Evolutionary conservation across 2,113 vertebrate species (phyloP), one percentile per base, ranked within the genome.

Genomic region (Fulica atra): DNA sequence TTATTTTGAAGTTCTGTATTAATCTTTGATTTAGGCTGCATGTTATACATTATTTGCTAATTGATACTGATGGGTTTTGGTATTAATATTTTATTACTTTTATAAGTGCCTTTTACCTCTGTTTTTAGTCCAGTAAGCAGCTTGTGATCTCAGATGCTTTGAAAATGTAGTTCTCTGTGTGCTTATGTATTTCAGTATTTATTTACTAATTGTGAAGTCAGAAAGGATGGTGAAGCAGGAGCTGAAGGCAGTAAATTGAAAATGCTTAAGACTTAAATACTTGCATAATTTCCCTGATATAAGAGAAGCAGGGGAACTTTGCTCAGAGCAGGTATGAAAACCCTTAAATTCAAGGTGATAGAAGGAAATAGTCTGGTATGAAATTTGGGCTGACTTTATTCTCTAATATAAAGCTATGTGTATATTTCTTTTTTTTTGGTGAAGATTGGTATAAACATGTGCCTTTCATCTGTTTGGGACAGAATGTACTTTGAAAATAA

Each of bases 11-110:
- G 15, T 70, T 93, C 59, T 88, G 8, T 70, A 65, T 79, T 80
- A 71, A 91, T 76, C 64, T 92, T 91, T 91, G 66, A 51, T 68
- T 96, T 93, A 84, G n/a, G n/a, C 57, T 68, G 9, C 11, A 44
- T n/a, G 50, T 82, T 95, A 82, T 82, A 81, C 57, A 51, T 97
- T 96, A 92, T 91, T 91, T 97, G 59, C 86, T 97, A 86, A 90
- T 94, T 92, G 81, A 25, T 83, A 26, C 33, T 68, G 76, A 54
- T 90, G 63, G 46, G 2, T 96, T 96, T 95, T 89, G 86, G 7
- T 93, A 93, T 97, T 89, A 94, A 88, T 95, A 97, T 98, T 97
- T 95, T 86, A 96, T 96, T 82, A 81, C 76, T 88, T 95, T 95
- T 90, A 11, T 44, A 92, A 95, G 65, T 89, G 66, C 57, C 81